Base-by-base conservation (phyloP, 2,888 invertebrate species). In the Lasioglossum pauxillum region DNA sequence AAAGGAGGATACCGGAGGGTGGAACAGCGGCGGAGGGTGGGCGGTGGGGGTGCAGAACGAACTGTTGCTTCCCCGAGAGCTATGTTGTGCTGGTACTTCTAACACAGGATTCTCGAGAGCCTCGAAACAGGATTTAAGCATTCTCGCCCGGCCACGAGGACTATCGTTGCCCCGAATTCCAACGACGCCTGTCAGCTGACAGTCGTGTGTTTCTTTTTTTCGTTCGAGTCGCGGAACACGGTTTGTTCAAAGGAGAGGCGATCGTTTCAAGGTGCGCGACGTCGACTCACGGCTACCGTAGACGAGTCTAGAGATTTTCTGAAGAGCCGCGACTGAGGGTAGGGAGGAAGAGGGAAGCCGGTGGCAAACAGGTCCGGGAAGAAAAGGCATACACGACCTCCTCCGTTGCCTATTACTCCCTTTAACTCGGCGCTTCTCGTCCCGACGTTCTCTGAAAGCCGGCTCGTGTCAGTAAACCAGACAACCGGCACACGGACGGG, bases 31-130 rank as follows among this genome's bases (percentile, higher is more conserved):
- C 82, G 87, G 87, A 75, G 80, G 85, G 82, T 60, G 88, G 82
- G 77, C 83, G 90, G 83, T 75, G 86, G 87, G 90, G 89, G 86
- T 85, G 90, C 85, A 90, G 92, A 94, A 90, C 94, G 94, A 94
- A 94, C 94, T 94, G 94, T 94, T 94, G 94, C 94, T 94, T 94
- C 94, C 90, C 91, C 90, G 92, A 93, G 93, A 93, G 88, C 89
- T 87, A 87, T 86, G 89, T 88, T 85, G 89, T 85, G 84, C 88
- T 82, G 86, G 84, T 87, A 85, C 88, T 88, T 90, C 91, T 90
- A 90, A 91, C 90, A 88, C 89, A 90, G 91, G 93, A 93, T 93
- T 93, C 92, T 91, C 91, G 88, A 91, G 92, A 90, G 89, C 88
- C 89, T 89, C 89, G 88, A 92, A 92, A 92, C 91, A 92, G 88